Base-by-base conservation (phyloP, 2,888 invertebrate genomes). In the Pristionchus maxplancki region DNA sequence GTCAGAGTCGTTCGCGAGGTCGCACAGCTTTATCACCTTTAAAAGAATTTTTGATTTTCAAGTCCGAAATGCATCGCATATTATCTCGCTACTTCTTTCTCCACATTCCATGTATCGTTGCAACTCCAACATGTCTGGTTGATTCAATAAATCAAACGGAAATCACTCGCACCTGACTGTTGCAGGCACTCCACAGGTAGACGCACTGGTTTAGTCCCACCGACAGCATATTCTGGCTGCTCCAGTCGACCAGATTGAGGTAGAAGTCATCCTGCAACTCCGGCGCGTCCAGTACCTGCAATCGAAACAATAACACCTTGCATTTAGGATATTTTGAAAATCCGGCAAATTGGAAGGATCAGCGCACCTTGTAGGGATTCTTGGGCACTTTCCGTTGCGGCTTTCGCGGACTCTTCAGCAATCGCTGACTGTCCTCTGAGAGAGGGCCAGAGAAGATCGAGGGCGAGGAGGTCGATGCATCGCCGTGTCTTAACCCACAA, bases 201-300 rank as follows among this genome's bases (percentile, higher is more conserved):
- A 99, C 99, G 95, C 98, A 98, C 94, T 97, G 97, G 53, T 98
- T 98, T 34, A 99, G 96, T 0, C 99, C 99, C 5, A 99, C 99
- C 95, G 98, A 98, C 90, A 99, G 96, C 58, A 99, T 98, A 95
- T 99, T 99, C 95, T 98, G 98, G 87, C 98, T 97, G 9, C 98
- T 98, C 99, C 99, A 99, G 95, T 99, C 99, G 58, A 99, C 99
- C 90, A 99, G 96, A 95, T 99, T 99, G 92, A 99, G 96, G 95
- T 98, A 98, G 96, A 99, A 99, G 96, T 99, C 99, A 95, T 99
- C 99, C 95, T 99, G 98, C 89, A 98, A 95, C 95, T 98, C 98
- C 6, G 98, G 98, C 4, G 98, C 98, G 95, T 98, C 98, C 84
- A 98, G 96, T 58, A 98, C 93, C 91, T 91, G 28, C 24, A n/a